A percentile compares a stretch with the other conserved stretches of the same genome.
These are phyloP conservation scores for Bradynema listronoti DNA, from an alignment of 1,140 invertebrate species.

Conservation along the genomic window DNA sequence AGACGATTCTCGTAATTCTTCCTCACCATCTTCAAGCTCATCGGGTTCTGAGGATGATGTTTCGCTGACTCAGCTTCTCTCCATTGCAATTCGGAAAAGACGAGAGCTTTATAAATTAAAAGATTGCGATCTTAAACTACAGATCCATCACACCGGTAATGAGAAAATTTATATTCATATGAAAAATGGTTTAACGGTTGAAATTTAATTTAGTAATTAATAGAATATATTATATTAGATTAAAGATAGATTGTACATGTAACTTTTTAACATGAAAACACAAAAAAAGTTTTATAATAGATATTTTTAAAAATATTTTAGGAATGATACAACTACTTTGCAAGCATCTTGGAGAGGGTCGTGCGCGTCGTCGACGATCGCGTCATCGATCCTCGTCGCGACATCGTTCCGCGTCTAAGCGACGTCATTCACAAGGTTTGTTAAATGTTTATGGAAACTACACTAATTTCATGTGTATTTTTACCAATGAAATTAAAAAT, in stretches of 20 bases:
- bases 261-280: neutral
- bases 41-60: neutral
- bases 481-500: too few relatives aligned
- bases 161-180: neutral
- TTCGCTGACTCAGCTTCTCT: conserved; percentile 11
- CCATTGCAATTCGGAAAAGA: conserved; percentile 22
- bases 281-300: neutral
- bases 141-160: neutral
- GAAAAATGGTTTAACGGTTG: neutral
- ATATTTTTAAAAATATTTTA: neutral
- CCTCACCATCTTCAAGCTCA: neutral
- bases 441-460: too few relatives aligned
- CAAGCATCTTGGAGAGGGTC: conserved; percentile 24
- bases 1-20: neutral
- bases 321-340: conserved; percentile 19
- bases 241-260: neutral
- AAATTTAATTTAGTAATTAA: neutral
- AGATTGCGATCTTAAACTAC: conserved; percentile 13
- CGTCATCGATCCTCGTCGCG: conserved; percentile 9
- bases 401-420: neutral
- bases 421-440: too few relatives aligned
- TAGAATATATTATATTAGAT: neutral
- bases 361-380: conserved; percentile 8
- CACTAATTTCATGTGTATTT: too few relatives aligned
- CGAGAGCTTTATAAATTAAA: conserved; percentile 15